Percentiles rank a stretch among this genome's conserved stretches.
Conservation (phyloP, 2,888 invertebrate genomes). For the Seira sanloemensis region DNA sequence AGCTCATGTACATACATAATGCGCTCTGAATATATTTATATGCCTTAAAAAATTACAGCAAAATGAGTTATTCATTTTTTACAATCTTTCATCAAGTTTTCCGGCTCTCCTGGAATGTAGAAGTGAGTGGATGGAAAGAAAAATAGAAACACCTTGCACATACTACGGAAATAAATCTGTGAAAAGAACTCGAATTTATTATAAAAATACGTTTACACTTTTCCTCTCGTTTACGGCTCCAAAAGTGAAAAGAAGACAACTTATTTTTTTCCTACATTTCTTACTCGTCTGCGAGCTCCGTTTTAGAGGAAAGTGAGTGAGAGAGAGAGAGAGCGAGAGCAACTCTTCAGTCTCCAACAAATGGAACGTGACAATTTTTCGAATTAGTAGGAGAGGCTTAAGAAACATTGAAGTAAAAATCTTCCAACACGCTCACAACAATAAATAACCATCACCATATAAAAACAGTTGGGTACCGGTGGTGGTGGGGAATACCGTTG, state of each 20-base stretch:
- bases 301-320: too few species aligned
- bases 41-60: neutral
- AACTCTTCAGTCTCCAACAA: neutral
- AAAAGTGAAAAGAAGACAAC: neutral
- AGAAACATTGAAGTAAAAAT: conserved; percentile 39
- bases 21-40: too few species aligned
- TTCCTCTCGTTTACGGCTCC: neutral
- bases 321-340: too few species aligned
- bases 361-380: conserved; percentile 57
- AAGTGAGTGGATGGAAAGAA: neutral
- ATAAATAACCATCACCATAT: conserved; percentile 39
- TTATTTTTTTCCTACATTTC: too few species aligned
- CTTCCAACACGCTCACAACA: conserved; percentile 38
- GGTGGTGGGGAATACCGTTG: neutral
- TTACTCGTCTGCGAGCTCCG: too few species aligned
- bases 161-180: conserved; percentile 13
- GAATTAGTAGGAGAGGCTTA: conserved; percentile 26
- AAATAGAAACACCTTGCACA: neutral
- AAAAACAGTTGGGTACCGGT: neutral
- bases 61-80: conserved; percentile 43
- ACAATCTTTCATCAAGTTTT: conserved; percentile 31
- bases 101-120: neutral
- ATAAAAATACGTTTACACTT: neutral
- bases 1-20: neutral
- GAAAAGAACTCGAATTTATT: conserved; percentile 6